Conservation (phyloP, 1,140 invertebrate genomes). For the Calycopis cecrops region DNA sequence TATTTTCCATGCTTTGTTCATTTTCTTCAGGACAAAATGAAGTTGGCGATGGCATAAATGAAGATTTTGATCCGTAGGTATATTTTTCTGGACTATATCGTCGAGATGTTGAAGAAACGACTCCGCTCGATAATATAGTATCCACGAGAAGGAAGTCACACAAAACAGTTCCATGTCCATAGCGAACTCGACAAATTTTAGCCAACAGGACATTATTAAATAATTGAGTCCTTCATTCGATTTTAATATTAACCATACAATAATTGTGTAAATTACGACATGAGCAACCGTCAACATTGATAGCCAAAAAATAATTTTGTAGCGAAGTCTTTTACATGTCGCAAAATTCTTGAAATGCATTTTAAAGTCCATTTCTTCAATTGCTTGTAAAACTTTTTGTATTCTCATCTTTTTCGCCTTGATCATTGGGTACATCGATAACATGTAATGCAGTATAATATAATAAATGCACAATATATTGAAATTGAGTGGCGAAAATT, state of each 20-base stretch:
- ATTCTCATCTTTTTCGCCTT: slow-evolving; percentile 4
- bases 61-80: not conserved
- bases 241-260: not conserved
- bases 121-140: not conserved
- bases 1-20: slow-evolving; percentile 12
- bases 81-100: not conserved
- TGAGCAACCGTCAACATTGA: not conserved
- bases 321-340: not conserved
- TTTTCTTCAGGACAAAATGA: slow-evolving; percentile 13
- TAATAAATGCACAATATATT: not conserved
- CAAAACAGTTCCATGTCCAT: slow-evolving; percentile 1
- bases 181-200: not conserved
- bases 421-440: slow-evolving; percentile 6
- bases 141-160: not conserved
- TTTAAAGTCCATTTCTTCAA: slow-evolving; percentile 9
- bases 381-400: not conserved
- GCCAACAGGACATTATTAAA: not conserved
- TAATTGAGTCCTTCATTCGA: not conserved
- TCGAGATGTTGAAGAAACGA: not conserved
- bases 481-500: not conserved
- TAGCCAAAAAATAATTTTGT: not conserved
- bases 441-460: not conserved
- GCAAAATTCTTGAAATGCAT: slow-evolving; percentile 8
- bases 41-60: slow-evolving; percentile 11
- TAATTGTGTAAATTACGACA: not conserved